These are phyloP conservation scores for Galbula dea DNA, from an alignment of 2,113 vertebrate species.

Conservation along the genomic window DNA sequence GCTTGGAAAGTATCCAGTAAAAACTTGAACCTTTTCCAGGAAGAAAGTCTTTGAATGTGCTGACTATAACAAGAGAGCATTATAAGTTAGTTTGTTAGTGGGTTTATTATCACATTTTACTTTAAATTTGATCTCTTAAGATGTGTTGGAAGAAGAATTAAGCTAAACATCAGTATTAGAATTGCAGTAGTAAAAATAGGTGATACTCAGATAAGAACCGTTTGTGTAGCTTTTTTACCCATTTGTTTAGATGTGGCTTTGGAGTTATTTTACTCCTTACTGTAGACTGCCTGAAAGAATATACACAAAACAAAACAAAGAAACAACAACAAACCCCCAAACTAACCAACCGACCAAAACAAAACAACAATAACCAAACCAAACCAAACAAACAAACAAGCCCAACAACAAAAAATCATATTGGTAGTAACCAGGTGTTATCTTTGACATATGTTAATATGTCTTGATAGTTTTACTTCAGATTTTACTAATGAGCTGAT, in stretches of 20 bases:
- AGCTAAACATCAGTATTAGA: constrained; percentile 13
- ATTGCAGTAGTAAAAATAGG: neutral
- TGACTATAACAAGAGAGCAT: constrained; percentile 52
- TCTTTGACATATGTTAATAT: neutral
- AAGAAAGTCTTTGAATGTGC: constrained; percentile 43
- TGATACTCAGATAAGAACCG: neutral
- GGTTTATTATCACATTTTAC: constrained; percentile 48
- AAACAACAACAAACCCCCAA: neutral
- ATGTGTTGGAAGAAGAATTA: constrained; percentile 3
- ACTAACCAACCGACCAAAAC: too few relatives aligned
- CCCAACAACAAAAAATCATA: neutral
- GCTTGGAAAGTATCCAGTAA: constrained; percentile 45
- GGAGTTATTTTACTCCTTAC: neutral
- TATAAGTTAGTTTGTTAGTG: constrained; percentile 49
- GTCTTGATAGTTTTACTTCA: neutral
- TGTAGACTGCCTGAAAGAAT: neutral
- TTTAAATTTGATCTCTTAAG: constrained; percentile 40
- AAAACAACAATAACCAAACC: too few relatives aligned
- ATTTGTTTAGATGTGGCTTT: neutral
- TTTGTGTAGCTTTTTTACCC: neutral
- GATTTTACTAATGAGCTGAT: neutral
- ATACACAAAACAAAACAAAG: neutral
- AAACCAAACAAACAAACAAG: neutral
- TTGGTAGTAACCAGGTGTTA: neutral
- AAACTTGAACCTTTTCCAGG: constrained; percentile 45